phyloP scores from a whole-genome alignment of 2,888 invertebrate species.

The Netelia inedita region DNA sequence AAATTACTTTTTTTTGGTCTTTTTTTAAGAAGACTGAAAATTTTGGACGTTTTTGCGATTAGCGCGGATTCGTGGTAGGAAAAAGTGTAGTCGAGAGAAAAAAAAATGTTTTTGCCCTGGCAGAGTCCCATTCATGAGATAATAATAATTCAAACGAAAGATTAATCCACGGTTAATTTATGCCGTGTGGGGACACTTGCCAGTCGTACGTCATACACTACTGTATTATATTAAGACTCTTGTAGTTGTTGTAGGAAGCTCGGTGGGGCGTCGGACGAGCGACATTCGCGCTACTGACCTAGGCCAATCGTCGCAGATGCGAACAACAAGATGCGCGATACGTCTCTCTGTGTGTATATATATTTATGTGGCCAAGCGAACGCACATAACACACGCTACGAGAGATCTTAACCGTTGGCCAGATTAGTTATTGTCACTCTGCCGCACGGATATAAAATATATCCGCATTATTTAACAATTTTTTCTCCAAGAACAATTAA shows the following conservation, averaged over 20 bases:
- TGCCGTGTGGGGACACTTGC: no score
- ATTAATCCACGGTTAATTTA: no score
- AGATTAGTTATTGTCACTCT: neutral
- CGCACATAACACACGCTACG: neutral
- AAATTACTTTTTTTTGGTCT: no score
- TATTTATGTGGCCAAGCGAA: constrained; percentile 21
- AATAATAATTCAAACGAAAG: no score
- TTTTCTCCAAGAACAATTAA: neutral
- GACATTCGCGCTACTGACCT: constrained; percentile 67
- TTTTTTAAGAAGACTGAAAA: no score
- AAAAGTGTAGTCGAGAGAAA: no score
- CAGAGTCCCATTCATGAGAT: no score
- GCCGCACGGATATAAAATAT: neutral
- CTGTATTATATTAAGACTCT: neutral
- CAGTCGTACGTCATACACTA: no score
- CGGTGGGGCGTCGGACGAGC: constrained; percentile 37
- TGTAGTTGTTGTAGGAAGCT: constrained; percentile 25
- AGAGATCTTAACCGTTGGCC: neutral
- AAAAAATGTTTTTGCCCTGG: no score
- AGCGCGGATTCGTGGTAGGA: no score
- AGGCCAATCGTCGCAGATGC: constrained; percentile 53
- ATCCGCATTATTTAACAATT: neutral
- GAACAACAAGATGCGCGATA: constrained; percentile 42
- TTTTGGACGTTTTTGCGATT: no score
- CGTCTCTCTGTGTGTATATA: constrained; percentile 10